A percentile compares a stretch with the other conserved stretches of the same genome.
phyloP scores from a whole-genome alignment of 2,113 vertebrate genomes.

The Rutilus rutilus region DNA sequence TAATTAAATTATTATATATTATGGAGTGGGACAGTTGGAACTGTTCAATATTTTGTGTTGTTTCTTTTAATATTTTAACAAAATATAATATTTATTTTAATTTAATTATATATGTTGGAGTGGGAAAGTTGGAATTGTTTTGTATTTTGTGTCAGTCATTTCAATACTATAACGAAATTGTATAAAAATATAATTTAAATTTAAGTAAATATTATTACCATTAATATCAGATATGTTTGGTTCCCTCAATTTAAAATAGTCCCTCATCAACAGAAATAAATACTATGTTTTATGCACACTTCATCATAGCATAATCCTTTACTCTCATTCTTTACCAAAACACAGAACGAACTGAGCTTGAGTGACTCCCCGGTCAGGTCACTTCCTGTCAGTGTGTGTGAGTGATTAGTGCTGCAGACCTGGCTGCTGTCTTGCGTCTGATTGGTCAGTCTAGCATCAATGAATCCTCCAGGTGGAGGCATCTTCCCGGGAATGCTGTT shows the following conservation, averaged over 20 bases:
- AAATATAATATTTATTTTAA: neutral
- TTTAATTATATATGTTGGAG: neutral
- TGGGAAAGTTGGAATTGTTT: neutral
- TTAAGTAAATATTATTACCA: neutral
- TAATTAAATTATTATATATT: neutral
- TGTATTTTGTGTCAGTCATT: neutral
- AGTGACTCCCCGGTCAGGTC: neutral
- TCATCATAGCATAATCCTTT: neutral
- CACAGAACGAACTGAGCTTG: neutral
- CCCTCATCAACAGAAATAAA: neutral
- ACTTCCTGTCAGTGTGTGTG: neutral
- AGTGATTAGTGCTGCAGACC: slow-evolving; percentile 67
- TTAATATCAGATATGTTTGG: neutral
- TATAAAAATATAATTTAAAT: neutral
- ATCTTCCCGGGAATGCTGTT: slow-evolving; percentile 93
- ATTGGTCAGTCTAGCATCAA: slow-evolving; percentile 82
- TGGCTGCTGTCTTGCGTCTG: slow-evolving; percentile 78
- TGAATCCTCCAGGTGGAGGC: slow-evolving; percentile 86
- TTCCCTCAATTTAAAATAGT: neutral
- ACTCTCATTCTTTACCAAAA: neutral
- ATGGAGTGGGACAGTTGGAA: neutral
- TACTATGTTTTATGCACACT: neutral
- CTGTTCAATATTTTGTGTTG: neutral
- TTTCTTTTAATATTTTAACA: neutral
- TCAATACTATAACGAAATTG: neutral